Evolutionary conservation across 1,140 invertebrate species (phyloP).

Genomic region (Bradynema listronoti): DNA sequence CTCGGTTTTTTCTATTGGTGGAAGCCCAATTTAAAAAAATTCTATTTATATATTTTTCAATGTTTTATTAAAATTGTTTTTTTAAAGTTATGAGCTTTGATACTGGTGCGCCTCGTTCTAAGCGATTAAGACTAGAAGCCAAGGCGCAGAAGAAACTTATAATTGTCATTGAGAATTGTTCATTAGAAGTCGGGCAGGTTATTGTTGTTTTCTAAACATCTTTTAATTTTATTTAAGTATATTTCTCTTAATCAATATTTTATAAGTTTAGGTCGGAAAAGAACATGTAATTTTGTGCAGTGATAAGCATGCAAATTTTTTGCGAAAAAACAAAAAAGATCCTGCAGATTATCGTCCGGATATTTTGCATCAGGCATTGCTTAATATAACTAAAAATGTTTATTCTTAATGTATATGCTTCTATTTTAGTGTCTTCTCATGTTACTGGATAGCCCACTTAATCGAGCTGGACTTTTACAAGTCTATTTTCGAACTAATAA

Average conservation of each 20-base stretch:
- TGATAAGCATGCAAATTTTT: constrained; percentile 61
- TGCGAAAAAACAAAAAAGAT: constrained; percentile 60
- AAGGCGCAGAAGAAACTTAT: constrained; percentile 59
- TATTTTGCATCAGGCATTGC: constrained; percentile 62
- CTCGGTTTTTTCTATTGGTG: no score
- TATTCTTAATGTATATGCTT: background rate
- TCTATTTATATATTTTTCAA: no score
- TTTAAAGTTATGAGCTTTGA: no score
- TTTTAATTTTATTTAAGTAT: constrained; percentile 15
- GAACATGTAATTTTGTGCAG: constrained; percentile 61
- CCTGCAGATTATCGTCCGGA: constrained; percentile 61
- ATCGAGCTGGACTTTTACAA: constrained; percentile 64
- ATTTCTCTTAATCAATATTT: background rate
- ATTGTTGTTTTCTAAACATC: constrained; percentile 11
- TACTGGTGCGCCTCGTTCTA: constrained; percentile 21
- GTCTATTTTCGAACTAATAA: constrained; percentile 91
- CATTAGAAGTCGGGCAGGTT: constrained; percentile 89
- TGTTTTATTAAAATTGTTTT: no score
- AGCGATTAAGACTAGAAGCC: constrained; percentile 13
- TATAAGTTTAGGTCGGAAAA: constrained; percentile 59
- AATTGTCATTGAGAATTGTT: constrained; percentile 86
- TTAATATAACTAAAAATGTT: constrained; percentile 12
- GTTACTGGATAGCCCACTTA: constrained; percentile 63
- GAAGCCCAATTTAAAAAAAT: no score
- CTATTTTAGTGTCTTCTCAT: constrained; percentile 62